phyloP scores from a whole-genome alignment of 2,113 vertebrate species.

The Anseranas semipalmata region DNA sequence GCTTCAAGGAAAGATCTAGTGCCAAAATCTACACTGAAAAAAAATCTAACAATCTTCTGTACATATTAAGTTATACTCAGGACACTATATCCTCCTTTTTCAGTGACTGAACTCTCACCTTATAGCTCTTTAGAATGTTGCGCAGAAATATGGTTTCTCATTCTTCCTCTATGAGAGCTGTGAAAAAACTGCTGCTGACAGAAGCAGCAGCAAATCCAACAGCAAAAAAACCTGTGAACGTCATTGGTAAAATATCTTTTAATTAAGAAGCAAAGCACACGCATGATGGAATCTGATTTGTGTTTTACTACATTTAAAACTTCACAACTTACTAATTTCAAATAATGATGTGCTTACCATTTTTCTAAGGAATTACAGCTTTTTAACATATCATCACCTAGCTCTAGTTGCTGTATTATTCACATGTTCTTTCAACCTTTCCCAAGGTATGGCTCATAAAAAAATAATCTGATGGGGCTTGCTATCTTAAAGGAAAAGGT shows the following conservation, averaged over 20 bases:
- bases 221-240: neutral
- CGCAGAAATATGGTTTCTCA: neutral
- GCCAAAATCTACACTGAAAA: neutral
- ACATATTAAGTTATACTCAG: neutral
- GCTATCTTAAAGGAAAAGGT: neutral
- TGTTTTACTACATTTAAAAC: neutral
- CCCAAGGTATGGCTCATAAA: neutral
- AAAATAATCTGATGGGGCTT: neutral
- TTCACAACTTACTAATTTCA: neutral
- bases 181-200: neutral
- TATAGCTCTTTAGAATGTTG: neutral
- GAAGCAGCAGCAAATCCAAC: neutral
- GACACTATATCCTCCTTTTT: neutral
- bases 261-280: neutral
- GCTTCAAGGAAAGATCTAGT: neutral
- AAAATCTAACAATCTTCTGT: neutral
- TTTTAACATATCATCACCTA: neutral
- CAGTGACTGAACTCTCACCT: neutral
- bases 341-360: neutral
- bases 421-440: neutral
- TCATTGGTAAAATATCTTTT: neutral
- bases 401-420: neutral
- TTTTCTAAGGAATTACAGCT: neutral
- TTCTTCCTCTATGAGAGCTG: neutral
- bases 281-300: neutral